phyloP scores from a whole-genome alignment of 2,113 vertebrate species.

The Phoxinus phoxinus region DNA sequence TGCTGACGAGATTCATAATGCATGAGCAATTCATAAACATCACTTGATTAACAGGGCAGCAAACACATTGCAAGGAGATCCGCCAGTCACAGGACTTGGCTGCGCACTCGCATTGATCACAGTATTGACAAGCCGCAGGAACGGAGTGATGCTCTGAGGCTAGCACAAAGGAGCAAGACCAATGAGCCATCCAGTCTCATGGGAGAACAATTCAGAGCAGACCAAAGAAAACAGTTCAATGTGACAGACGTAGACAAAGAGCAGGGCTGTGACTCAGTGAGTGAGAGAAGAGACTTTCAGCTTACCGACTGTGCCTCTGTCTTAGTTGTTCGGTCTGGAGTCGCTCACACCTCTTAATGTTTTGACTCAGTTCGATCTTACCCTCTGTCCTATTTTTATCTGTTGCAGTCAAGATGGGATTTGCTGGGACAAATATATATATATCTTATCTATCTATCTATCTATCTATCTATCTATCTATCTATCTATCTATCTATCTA shows the following conservation, averaged over 20 bases:
- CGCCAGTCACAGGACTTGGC: slow-evolving; percentile 31
- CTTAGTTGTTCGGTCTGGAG: not conserved
- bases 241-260: slow-evolving; percentile 48
- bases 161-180: slow-evolving; percentile 45
- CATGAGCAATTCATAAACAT: slow-evolving; percentile 34
- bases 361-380: slow-evolving; percentile 25
- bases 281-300: not conserved
- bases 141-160: slow-evolving; percentile 46
- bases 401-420: not conserved
- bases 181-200: slow-evolving; percentile 54
- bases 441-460: slow-evolving; percentile 35
- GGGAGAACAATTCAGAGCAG: slow-evolving; percentile 52
- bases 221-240: slow-evolving; percentile 54
- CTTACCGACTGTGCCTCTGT: not conserved
- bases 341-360: not conserved
- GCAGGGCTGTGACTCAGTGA: slow-evolving; percentile 34
- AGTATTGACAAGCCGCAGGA: slow-evolving; percentile 51
- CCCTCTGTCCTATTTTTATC: not conserved
- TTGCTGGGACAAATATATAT: not conserved
- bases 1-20: slow-evolving; percentile 1
- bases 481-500: slow-evolving; percentile 19
- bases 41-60: slow-evolving; percentile 33
- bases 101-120: slow-evolving; percentile 52
- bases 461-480: slow-evolving; percentile 1
- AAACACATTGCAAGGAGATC: slow-evolving; percentile 26